Evolutionary conservation across 1,140 invertebrate genomes (phyloP), one percentile per base, ranked within the genome.

Genomic region (Drosophila sulfurigaster): DNA sequence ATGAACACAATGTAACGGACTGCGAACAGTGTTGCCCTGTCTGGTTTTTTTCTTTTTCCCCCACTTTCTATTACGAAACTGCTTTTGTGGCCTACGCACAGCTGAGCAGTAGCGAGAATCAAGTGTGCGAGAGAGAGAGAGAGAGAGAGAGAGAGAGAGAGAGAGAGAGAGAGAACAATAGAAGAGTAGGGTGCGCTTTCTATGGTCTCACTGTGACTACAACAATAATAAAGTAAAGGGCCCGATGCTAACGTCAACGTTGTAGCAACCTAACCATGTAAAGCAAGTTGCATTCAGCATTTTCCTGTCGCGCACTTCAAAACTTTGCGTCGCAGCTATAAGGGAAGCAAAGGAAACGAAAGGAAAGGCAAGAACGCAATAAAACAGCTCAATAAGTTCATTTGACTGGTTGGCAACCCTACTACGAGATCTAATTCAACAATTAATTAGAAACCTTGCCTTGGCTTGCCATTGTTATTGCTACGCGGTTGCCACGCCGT

Each of bases 21-120:
- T 52, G 30, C 46, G 56, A 79, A 85, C 71, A 78, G 74, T 69
- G 64, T 62, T 81, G 71, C 72, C 76, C 72, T 71, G 62, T 60
- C 66, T 56, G 80, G 62, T 78, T 88, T 80, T 49, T 52, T 16
- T 46, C 20, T 60, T 32, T 51, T 59, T 35, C 70, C 41, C 54
- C 56, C 62, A 73, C 71, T 77, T 77, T 73, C 75, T 73, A 68
- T 77, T 77, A 77, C 51, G 75, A 73, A 77, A 77, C 52, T 72
- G 68, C 60, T 66, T 25, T 68, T 73, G 69, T 67, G 63, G 75
- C 63, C 75, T 73, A 77, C 75, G 75, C 75, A 77, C 75, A 77
- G 75, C 75, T 77, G 75, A 71, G 65, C 41, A 60, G 63, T 20
- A 46, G 13, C 16, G 28, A 41, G 2, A 43, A 43, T 5, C 41